Base-by-base conservation (phyloP, 2,113 vertebrate genomes). In the Rhagologus leucostigma region DNA sequence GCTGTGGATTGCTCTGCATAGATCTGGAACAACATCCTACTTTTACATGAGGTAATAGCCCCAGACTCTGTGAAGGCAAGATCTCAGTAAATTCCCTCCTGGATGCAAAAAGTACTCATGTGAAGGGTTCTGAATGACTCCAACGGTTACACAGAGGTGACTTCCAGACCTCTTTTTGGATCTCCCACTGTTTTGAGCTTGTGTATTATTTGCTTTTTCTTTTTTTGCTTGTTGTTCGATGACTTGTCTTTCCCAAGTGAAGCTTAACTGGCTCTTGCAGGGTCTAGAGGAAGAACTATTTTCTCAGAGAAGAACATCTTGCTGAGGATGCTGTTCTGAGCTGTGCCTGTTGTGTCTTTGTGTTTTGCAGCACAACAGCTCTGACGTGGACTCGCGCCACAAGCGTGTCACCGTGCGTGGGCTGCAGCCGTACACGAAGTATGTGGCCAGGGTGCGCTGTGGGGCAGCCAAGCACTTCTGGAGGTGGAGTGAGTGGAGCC, bases 401-500 rank as follows among this genome's bases (percentile, higher is more conserved):
- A 15, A 5, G 16, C 30, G 29, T 4, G 6, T 78, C 27, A 62
- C 44, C 2, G n/a, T 98, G 29, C 16, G 17, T 2, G 90, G 80
- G 8, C 91, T 98, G 87, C 47, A 77, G 49, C 97, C 98, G 0
- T 27, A 86, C 81, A 97, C 96, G 0, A 22, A 77, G 5, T 98
- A 98, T 33, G 16, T 3, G 14, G 57, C 59, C 23, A 74, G 30
- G 37, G 94, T 98, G 8, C 97, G 7, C 69, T 98, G 98, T 6
- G 95, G 88, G 11, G 80, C 64, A 1, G 94, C 92, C 5, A 11
- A 33, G 19, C 91, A 93, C 69, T 97, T 98, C 91, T 98, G 98
- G 97, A 98, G 89, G 52, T 98, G 98, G 98, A 98, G 98, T 30
- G 49, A 96, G 11, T 98, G 98, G 97, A 97, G 81, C 1, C 3